A percentile compares a stretch with the other conserved stretches of the same genome.
These are phyloP conservation scores for Heliothis peltigera DNA, from an alignment of 2,888 invertebrate genomes.

Conservation along the genomic window DNA sequence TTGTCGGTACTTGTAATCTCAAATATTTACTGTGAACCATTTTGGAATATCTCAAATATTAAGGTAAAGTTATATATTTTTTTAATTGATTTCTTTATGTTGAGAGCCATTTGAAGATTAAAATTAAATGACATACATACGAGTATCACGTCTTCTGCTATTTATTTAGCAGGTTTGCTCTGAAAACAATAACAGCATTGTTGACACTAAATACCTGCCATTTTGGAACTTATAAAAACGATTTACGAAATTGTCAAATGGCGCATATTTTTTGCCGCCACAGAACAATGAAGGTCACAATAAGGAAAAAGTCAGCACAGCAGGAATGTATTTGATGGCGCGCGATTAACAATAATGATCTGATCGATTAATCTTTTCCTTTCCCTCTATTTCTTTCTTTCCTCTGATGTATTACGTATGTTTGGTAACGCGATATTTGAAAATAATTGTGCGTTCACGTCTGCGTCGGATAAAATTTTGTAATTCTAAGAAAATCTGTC, in stretches of 20 bases:
- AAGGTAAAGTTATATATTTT: too few species aligned
- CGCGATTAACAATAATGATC: constrained; percentile 61
- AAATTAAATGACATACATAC: too few species aligned
- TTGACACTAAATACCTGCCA: constrained; percentile 13
- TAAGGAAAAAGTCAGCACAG: constrained; percentile 57
- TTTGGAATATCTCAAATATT: too few species aligned
- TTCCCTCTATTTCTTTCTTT: constrained; percentile 40
- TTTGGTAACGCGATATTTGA: constrained; percentile 47
- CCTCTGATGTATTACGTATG: constrained; percentile 54
- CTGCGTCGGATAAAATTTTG: constrained; percentile 17
- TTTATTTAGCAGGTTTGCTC: too few species aligned
- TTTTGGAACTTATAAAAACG: constrained; percentile 22
- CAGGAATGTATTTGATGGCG: constrained; percentile 61
- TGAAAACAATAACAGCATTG: constrained; percentile 17
- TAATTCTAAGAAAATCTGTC: constrained; percentile 4
- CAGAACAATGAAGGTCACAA: constrained; percentile 47
- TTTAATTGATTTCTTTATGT: too few species aligned
- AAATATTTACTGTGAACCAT: too few species aligned
- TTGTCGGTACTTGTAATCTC: too few species aligned
- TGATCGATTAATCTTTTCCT: constrained; percentile 62
- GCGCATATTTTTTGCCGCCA: constrained; percentile 43
- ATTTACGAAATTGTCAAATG: constrained; percentile 46
- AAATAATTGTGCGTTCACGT: constrained; percentile 39
- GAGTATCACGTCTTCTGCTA: too few species aligned
- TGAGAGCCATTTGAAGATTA: too few species aligned